Percentiles rank a stretch among this genome's conserved stretches.
phyloP scores from a whole-genome alignment of 2,797 vertebrate genomes.

The Xenops minutus region DNA sequence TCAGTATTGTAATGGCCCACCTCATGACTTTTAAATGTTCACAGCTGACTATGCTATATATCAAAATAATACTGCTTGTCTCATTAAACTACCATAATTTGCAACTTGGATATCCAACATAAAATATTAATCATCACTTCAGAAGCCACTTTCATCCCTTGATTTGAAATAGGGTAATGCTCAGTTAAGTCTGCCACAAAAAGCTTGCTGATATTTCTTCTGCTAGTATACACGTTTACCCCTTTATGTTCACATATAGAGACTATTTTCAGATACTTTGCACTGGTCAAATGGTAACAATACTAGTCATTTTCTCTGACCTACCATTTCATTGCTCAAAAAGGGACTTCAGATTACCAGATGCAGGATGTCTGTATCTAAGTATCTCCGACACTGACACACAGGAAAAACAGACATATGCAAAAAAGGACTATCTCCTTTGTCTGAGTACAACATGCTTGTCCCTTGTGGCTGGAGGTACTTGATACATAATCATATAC shows the following conservation, averaged over 20 bases:
- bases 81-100: background rate
- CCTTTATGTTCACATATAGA: background rate
- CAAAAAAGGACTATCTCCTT: background rate
- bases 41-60: background rate
- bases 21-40: background rate
- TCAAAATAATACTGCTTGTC: background rate
- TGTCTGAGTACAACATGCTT: background rate
- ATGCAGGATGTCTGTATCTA: background rate
- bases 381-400: background rate
- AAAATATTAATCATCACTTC: slow-evolving; percentile 10
- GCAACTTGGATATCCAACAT: background rate
- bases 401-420: background rate
- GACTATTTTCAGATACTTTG: background rate
- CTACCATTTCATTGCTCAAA: background rate
- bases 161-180: background rate
- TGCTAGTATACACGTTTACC: background rate
- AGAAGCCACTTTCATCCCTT: background rate
- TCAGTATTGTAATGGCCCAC: background rate
- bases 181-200: background rate
- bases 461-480: background rate
- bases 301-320: background rate
- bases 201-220: background rate
- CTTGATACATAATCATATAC: background rate
- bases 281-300: background rate
- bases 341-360: background rate